Percentiles rank a stretch among this genome's conserved stretches.
Evolutionary conservation across 2,113 vertebrate species (phyloP).

Genomic region (Hepsetus odoe): DNA sequence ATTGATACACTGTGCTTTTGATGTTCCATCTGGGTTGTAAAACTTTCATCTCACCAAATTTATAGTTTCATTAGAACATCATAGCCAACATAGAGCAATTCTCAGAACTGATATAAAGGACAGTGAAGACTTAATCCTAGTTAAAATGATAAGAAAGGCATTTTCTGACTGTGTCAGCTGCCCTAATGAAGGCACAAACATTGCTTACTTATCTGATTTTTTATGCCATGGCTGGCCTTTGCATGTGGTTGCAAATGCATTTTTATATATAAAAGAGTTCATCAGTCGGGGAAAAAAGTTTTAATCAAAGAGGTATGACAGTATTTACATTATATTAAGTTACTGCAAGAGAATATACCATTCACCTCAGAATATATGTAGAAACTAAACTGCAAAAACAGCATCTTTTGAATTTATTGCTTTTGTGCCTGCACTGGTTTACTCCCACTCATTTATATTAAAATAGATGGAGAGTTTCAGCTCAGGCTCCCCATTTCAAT

Average conservation of each 20-base stretch:
- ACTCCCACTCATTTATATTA: too few species aligned
- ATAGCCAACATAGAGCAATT: conserved; percentile 38
- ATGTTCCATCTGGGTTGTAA: conserved; percentile 26
- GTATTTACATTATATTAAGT: too few species aligned
- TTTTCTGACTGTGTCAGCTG: conserved; percentile 27
- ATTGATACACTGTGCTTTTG: conserved; percentile 34
- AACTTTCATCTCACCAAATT: conserved; percentile 40
- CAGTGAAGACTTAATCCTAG: conserved; percentile 10
- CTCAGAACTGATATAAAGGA: conserved; percentile 4
- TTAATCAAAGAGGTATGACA: too few species aligned
- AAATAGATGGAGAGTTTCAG: too few species aligned
- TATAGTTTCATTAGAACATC: conserved; percentile 43
- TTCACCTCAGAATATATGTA: too few species aligned
- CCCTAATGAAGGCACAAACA: conserved; percentile 19
- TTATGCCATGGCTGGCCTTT: background rate
- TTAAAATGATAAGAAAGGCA: conserved; percentile 7
- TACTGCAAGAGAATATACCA: too few species aligned
- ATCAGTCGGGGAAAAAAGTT: too few species aligned
- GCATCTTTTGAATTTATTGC: too few species aligned
- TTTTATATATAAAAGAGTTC: too few species aligned
- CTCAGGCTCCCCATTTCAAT: too few species aligned
- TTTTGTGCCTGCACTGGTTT: too few species aligned
- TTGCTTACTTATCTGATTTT: background rate
- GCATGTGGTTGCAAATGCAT: background rate
- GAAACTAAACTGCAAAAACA: too few species aligned